Conservation (phyloP, 2,797 vertebrate species). For the Melanotaenia nigrans region DNA sequence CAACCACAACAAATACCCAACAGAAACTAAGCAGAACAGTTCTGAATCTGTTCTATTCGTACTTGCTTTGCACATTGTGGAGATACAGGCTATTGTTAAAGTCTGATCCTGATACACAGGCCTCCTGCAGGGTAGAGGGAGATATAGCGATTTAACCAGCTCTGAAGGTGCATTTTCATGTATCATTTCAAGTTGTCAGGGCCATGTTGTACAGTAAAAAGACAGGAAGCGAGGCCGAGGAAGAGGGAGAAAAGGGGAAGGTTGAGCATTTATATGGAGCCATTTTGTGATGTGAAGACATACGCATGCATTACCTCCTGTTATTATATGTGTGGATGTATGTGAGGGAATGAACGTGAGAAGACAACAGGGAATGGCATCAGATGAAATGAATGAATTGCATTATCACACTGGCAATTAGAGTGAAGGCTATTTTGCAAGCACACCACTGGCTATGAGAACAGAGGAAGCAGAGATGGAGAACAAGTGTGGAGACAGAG, state of each 20-base stretch:
- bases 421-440: constrained; percentile 50
- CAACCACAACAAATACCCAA: neutral
- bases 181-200: neutral
- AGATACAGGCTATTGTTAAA: neutral
- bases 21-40: neutral
- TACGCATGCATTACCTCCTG: neutral
- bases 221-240: neutral
- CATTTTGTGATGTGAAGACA: constrained; percentile 16
- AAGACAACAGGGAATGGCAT: constrained; percentile 35
- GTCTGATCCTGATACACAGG: neutral
- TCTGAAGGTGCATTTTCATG: neutral
- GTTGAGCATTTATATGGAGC: neutral
- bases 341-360: constrained; percentile 1
- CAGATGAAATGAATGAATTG: constrained; percentile 70
- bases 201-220: neutral
- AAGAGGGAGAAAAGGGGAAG: neutral
- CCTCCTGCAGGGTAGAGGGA: no score
- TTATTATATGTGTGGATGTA: neutral
- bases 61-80: no score
- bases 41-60: no score
- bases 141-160: neutral
- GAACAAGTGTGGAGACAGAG: neutral
- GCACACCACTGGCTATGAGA: constrained; percentile 29
- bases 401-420: constrained; percentile 67
- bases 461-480: constrained; percentile 13